These are phyloP conservation scores for Crotalus adamanteus DNA, from an alignment of 2,797 vertebrate genomes.

Conservation along the genomic window DNA sequence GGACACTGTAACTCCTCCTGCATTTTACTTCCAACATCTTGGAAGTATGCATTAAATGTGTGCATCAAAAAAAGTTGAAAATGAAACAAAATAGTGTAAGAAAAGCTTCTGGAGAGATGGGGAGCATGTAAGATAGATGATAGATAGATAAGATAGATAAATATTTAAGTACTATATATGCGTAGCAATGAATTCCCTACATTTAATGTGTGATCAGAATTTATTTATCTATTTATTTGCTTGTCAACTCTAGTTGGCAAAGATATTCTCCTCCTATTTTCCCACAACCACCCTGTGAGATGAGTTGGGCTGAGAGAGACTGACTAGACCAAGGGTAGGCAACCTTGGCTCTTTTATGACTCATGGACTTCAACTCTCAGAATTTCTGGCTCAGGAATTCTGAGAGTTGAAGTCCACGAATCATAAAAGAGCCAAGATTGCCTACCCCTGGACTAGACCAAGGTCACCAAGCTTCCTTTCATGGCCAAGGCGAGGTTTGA, in stretches of 20 bases:
- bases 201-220: not conserved
- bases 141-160: not conserved
- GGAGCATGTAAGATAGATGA: not conserved
- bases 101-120: not conserved
- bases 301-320: not conserved
- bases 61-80: not conserved
- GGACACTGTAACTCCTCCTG: constrained; percentile 48
- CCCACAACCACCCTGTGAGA: not conserved
- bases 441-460: not conserved
- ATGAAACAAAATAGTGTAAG: not conserved
- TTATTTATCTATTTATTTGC: not conserved
- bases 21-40: not conserved
- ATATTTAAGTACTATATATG: not conserved
- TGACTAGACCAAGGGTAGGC: not conserved
- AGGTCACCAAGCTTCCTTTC: not conserved
- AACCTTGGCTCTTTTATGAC: no score
- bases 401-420: no score
- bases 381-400: no score
- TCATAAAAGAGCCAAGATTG: no score
- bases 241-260: not conserved
- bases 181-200: not conserved
- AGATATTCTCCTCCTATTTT: not conserved
- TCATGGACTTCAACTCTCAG: no score
- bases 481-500: not conserved
- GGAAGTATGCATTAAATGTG: not conserved